Evolutionary conservation across 2,888 invertebrate genomes (phyloP).

Genomic region (Dinocampus coccinellae): DNA sequence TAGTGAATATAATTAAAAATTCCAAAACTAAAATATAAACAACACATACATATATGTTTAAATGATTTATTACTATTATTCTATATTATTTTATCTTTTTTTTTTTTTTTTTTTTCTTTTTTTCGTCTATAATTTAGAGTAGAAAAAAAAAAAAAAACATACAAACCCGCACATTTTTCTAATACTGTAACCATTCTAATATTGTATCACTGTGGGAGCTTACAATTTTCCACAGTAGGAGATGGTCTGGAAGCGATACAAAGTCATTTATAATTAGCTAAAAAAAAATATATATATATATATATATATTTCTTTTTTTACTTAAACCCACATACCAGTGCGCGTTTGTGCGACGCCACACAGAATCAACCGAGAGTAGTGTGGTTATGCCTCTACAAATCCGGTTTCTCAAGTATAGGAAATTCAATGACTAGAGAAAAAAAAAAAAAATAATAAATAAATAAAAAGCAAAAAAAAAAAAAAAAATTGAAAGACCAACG

Average conservation of each 20-base stretch:
- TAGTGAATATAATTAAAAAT: too few species aligned
- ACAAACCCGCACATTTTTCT: background rate
- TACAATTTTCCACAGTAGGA: background rate
- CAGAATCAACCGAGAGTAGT: background rate
- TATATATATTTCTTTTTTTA: background rate
- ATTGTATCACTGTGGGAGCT: background rate
- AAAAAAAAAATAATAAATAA: background rate
- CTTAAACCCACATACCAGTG: background rate
- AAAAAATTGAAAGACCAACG: background rate
- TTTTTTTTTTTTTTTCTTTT: too few species aligned
- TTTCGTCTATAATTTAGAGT: too few species aligned
- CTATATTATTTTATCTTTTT: too few species aligned
- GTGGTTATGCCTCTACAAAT: background rate
- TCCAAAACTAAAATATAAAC: too few species aligned
- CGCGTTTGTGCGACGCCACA: background rate
- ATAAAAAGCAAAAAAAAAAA: background rate
- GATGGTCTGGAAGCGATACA: background rate
- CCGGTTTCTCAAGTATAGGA: slow-evolving; percentile 5
- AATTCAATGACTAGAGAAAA: slow-evolving; percentile 1
- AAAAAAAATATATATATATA: background rate
- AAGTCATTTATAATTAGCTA: background rate
- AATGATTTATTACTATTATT: too few species aligned
- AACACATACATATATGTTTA: too few species aligned
- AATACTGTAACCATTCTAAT: background rate
- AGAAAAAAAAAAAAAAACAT: too few species aligned